Evolutionary conservation across 1,140 invertebrate species (phyloP).

Genomic region (Zaprionus camerounensis): DNA sequence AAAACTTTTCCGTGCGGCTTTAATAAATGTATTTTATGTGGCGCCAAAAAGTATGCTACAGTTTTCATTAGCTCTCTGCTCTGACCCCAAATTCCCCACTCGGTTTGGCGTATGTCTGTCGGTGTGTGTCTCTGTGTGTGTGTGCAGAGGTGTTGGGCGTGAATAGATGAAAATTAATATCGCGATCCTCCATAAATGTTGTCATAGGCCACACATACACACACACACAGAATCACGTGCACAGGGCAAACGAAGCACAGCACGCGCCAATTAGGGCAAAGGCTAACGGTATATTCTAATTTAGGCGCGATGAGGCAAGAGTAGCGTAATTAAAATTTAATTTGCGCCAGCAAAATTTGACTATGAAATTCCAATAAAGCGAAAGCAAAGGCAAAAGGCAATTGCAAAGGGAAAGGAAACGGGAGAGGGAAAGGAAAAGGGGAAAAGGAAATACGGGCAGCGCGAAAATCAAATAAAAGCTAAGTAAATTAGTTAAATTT

Average conservation of each 20-base stretch:
- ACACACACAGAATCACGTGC: conserved; percentile 7
- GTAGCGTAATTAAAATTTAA: conserved; percentile 77
- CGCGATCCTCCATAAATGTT: conserved; percentile 51
- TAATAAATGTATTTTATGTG: conserved; percentile 32
- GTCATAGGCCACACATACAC: conserved; percentile 50
- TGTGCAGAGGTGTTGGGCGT: conserved; percentile 25
- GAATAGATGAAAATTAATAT: conserved; percentile 74
- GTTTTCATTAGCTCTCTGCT: conserved; percentile 21
- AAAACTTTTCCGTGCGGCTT: conserved; percentile 43
- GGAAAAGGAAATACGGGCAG: conserved; percentile 17
- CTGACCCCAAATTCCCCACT: conserved; percentile 1
- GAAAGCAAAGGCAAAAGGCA: background rate
- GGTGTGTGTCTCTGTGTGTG: background rate
- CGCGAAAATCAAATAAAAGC: conserved; percentile 52
- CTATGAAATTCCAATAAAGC: conserved; percentile 75
- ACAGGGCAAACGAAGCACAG: conserved; percentile 10
- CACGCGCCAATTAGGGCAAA: conserved; percentile 57
- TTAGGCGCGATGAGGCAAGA: conserved; percentile 23
- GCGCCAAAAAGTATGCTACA: conserved; percentile 38
- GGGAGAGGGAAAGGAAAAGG: background rate
- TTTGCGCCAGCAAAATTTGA: conserved; percentile 69
- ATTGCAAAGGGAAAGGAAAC: background rate
- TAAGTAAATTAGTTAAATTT: conserved; percentile 73
- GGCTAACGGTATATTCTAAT: conserved; percentile 25
- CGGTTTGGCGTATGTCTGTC: background rate